phyloP scores from a whole-genome alignment of 2,888 invertebrate genomes.

The Parelbella ahira region DNA sequence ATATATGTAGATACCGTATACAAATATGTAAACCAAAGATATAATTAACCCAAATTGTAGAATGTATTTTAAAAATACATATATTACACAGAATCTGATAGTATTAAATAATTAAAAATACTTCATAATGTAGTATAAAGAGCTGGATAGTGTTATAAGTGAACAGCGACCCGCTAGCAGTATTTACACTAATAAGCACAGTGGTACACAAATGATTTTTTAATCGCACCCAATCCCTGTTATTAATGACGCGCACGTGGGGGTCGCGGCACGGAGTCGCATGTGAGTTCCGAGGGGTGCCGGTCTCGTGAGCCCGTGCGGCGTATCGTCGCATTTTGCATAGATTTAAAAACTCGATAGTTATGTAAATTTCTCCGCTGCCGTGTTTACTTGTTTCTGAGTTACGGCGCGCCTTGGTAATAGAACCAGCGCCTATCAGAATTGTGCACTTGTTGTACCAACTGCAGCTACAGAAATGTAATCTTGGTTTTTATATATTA shows the following conservation, averaged over 20 bases:
- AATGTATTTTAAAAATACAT: no score
- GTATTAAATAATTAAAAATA: no score
- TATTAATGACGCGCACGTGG: constrained; percentile 52
- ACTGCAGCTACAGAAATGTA: no score
- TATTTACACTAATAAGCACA: no score
- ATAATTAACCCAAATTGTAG: no score
- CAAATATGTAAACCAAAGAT: no score
- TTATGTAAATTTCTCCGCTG: constrained; percentile 70
- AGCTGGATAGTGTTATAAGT: no score
- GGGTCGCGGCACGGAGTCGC: constrained; percentile 62
- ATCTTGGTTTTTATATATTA: no score
- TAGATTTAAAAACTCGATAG: constrained; percentile 80
- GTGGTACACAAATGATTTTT: constrained; percentile 8
- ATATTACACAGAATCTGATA: no score
- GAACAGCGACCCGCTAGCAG: no score
- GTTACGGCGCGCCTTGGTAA: constrained; percentile 71
- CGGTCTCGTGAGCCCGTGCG: constrained; percentile 64
- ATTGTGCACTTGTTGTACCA: constrained; percentile 51
- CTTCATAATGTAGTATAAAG: no score
- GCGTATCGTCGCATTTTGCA: constrained; percentile 77
- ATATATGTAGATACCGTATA: no score
- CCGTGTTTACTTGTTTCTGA: constrained; percentile 77
- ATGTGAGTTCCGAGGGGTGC: constrained; percentile 57
- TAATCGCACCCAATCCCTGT: constrained; percentile 28
- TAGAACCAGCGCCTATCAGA: constrained; percentile 65